Percentiles rank a stretch among this genome's conserved stretches.
These are phyloP conservation scores for Oxycera nigricornis DNA, from an alignment of 2,888 invertebrate genomes.

Conservation along the genomic window DNA sequence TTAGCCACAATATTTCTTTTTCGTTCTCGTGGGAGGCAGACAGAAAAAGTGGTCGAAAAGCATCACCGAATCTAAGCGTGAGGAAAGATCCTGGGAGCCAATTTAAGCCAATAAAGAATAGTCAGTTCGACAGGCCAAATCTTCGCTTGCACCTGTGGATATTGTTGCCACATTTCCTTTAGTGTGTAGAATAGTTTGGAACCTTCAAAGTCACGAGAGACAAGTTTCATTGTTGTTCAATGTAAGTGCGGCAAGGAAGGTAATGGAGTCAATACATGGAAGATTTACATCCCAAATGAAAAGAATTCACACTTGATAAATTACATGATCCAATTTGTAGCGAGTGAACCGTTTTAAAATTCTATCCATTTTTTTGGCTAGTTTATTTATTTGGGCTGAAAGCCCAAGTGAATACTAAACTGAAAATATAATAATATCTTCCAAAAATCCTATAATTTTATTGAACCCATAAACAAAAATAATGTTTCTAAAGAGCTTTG, in stretches of 20 bases:
- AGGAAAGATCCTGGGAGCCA: conserved; percentile 1
- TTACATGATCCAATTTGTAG: too few relatives aligned
- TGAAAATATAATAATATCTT: too few relatives aligned
- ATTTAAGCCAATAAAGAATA: conserved; percentile 34
- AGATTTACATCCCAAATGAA: too few relatives aligned
- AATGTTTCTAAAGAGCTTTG: too few relatives aligned
- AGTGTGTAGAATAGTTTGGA: neutral
- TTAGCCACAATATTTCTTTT: conserved; percentile 32
- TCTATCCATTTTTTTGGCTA: too few relatives aligned
- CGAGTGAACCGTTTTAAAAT: too few relatives aligned
- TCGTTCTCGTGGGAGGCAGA: neutral
- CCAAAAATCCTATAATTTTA: too few relatives aligned
- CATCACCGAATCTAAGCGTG: neutral
- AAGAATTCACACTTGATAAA: too few relatives aligned
- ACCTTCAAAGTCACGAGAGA: neutral
- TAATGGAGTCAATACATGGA: neutral
- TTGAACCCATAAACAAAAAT: too few relatives aligned
- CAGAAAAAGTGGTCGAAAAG: neutral
- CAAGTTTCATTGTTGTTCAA: neutral
- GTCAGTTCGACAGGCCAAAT: conserved; percentile 6
- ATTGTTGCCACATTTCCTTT: neutral
- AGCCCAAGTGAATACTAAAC: too few relatives aligned
- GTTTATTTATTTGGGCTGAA: too few relatives aligned
- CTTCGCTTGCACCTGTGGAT: conserved; percentile 32
- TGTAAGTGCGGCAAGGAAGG: neutral